Base-by-base conservation (phyloP, 2,113 vertebrate species). In the Lepus timidus region DNA sequence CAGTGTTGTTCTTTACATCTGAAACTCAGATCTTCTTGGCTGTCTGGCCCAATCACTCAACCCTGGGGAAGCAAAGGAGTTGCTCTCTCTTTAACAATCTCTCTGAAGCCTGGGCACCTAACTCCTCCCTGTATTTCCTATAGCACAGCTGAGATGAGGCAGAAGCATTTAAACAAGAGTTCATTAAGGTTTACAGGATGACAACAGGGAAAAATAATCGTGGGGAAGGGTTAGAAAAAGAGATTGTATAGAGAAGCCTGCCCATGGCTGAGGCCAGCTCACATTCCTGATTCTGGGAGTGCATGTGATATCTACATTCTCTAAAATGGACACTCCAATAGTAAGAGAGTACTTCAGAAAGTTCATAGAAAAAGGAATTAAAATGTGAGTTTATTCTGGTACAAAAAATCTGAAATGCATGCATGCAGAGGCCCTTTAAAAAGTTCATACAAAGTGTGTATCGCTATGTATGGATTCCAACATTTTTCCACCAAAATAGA, bases 181-280 rank as follows among this genome's bases (percentile, higher is more conserved):
- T 83, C 91, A 62, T 39, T 83, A 67, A 65, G 80, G n/a, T 11
- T 13, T 19, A 55, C 58, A 86, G 29, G 62, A 81, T 88, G 67
- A 89, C 51, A 80, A 90, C 58, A 90, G 39, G 23, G 44, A 93
- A 86, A 84, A 89, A 87, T 58, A 75, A 75, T 85, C 68, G 31
- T 83, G 20, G 75, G 91, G n/a, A 33, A 27, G 22, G 44, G 52
- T 49, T 25, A 84, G 84, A 36, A 36, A 36, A 36, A 36, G 36
- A 36, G 36, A 36, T 36, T 36, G 36, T 44, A 27, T 52, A 80
- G 39, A 29, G 64, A 94, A 82, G 55, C 33, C 49, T 25, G 2
- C 1, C 3, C 11, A 9, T 85, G 36, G 3, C 61, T 39, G 22
- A 65, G 13, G 5, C 67, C 36, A 13, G 29, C 58, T 65, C 20